phyloP scores from a whole-genome alignment of 2,113 vertebrate species.

The Eulemur macaco region DNA sequence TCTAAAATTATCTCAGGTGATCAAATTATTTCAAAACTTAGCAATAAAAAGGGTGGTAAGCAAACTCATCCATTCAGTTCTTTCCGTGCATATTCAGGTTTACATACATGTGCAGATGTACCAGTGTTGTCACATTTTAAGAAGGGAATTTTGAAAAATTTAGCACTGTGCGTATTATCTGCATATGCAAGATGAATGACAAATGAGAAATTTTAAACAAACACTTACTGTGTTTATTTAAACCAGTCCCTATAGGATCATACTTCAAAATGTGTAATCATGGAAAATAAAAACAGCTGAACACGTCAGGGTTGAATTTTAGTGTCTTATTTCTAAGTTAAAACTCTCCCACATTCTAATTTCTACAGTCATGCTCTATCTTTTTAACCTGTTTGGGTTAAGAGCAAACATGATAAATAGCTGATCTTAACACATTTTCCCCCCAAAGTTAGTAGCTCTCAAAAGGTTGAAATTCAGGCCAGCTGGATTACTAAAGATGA shows the following conservation, averaged over 20 bases:
- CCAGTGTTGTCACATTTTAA: background rate
- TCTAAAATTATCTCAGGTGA: conserved; percentile 19
- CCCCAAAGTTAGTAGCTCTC: background rate
- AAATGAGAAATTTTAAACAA: conserved; percentile 36
- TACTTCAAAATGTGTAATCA: conserved; percentile 50
- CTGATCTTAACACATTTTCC: background rate
- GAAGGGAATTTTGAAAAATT: conserved; percentile 40
- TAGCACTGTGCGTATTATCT: background rate
- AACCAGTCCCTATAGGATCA: background rate
- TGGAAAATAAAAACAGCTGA: conserved; percentile 58
- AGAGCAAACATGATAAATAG: conserved; percentile 10
- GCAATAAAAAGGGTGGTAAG: background rate
- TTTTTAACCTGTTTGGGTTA: background rate
- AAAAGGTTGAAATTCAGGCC: conserved; percentile 4
- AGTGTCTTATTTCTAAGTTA: conserved; percentile 36
- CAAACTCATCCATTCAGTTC: background rate
- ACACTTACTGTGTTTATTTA: no score
- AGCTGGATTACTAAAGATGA: background rate
- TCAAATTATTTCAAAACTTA: conserved; percentile 7
- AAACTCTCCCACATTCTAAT: background rate
- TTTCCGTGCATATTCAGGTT: background rate
- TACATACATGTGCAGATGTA: background rate
- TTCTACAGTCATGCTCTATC: background rate
- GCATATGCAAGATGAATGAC: conserved; percentile 1
- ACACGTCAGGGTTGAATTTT: conserved; percentile 31